phyloP scores from a whole-genome alignment of 64 coral and sea anemone genomes.

The Orbicella faveolata region DNA sequence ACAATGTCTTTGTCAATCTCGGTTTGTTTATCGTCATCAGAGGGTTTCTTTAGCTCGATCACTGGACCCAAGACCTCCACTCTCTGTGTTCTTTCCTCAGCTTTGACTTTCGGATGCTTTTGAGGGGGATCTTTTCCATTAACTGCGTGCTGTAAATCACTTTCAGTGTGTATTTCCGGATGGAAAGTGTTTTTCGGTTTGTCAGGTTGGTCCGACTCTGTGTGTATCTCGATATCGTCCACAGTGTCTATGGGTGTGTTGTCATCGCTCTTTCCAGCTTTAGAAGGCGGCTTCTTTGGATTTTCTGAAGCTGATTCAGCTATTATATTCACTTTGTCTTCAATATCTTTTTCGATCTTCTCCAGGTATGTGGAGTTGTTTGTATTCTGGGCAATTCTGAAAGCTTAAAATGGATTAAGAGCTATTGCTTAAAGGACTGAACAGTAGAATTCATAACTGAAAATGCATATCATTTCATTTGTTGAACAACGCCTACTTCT shows the following conservation, averaged over 20 bases:
- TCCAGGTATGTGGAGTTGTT: conserved; percentile 14
- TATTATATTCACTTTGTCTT: conserved; percentile 44
- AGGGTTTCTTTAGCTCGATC: neutral
- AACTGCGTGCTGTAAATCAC: neutral
- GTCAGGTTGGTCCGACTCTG: neutral
- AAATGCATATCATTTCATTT: too few relatives aligned
- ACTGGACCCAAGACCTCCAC: neutral
- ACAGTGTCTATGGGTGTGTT: neutral
- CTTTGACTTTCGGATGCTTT: neutral
- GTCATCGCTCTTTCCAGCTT: neutral
- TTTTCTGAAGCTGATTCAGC: neutral
- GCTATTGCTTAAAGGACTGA: neutral
- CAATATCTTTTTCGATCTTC: conserved; percentile 55
- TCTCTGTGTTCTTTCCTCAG: neutral
- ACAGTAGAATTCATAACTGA: neutral
- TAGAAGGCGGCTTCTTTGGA: neutral
- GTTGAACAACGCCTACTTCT: too few relatives aligned
- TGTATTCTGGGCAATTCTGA: conserved; percentile 6
- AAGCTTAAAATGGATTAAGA: conserved; percentile 26
- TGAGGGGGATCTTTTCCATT: neutral
- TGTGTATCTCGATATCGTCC: neutral
- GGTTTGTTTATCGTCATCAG: neutral
- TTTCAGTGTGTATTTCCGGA: neutral
- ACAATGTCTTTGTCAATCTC: conserved; percentile 19
- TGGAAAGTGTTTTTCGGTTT: neutral